These are phyloP conservation scores for Philotrypesis tridentata DNA, from an alignment of 1,140 invertebrate species.

Conservation along the genomic window DNA sequence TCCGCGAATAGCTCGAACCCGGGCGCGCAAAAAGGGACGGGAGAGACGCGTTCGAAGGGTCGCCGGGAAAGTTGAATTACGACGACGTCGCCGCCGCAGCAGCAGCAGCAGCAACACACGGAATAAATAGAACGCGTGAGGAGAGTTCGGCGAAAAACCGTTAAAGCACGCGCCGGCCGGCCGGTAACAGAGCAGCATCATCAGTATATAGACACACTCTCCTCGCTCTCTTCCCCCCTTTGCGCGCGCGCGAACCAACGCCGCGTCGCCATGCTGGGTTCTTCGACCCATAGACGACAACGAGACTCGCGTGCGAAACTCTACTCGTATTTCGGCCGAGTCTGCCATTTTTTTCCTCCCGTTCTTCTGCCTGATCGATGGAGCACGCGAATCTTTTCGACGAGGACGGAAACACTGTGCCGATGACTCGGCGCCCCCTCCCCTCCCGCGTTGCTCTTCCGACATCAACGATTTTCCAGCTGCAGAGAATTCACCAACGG, in stretches of 20 bases:
- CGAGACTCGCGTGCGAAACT: not conserved
- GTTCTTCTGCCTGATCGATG: not conserved
- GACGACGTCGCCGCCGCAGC: conserved; percentile 17
- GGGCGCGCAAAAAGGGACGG: too few relatives aligned
- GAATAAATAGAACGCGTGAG: conserved; percentile 37
- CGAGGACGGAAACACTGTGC: not conserved
- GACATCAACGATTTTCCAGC: not conserved
- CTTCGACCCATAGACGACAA: conserved; percentile 12
- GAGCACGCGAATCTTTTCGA: not conserved
- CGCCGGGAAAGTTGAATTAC: conserved; percentile 17
- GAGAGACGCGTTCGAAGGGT: not conserved
- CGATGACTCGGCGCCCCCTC: not conserved
- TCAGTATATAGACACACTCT: not conserved
- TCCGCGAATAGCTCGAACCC: not conserved
- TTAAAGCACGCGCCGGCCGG: conserved; percentile 55
- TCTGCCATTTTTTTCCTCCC: not conserved
- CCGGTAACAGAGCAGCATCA: conserved; percentile 13
- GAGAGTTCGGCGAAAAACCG: conserved; percentile 49
- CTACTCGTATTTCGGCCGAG: not conserved
- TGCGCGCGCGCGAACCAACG: not conserved
- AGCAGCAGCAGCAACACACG: too few relatives aligned
- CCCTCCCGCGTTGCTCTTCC: too few relatives aligned
- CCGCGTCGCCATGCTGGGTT: conserved; percentile 11
- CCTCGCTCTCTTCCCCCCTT: not conserved
- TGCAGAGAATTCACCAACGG: conserved; percentile 18